A percentile compares a stretch with the other conserved stretches of the same genome.
phyloP scores from a whole-genome alignment of 2,888 invertebrate species.

The Muschampia plurimacula region DNA sequence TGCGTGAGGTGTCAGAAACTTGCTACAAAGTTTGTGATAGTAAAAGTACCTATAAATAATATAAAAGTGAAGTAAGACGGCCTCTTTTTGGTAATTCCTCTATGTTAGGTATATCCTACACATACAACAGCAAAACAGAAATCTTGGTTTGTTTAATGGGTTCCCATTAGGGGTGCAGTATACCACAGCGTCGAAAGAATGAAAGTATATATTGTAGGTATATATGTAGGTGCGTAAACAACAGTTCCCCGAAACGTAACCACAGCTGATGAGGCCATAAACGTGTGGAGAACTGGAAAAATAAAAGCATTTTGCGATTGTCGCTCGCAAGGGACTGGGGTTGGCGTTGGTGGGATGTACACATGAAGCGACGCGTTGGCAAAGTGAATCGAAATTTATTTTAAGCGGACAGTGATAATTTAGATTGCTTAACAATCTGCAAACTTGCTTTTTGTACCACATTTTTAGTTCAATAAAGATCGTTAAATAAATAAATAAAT shows the following conservation, averaged over 20 bases:
- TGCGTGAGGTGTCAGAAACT: no score
- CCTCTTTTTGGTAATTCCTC: no score
- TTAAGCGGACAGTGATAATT: not conserved
- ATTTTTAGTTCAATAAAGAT: no score
- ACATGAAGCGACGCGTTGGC: slow-evolving; percentile 11
- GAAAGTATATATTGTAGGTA: slow-evolving; percentile 42
- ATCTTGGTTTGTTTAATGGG: slow-evolving; percentile 24
- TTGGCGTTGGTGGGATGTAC: slow-evolving; percentile 12
- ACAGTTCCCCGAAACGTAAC: slow-evolving; percentile 60
- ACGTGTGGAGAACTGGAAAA: slow-evolving; percentile 67
- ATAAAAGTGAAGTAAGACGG: no score
- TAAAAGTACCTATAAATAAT: no score
- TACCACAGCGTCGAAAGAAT: not conserved
- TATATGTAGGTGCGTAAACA: slow-evolving; percentile 55
- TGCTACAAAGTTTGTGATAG: no score
- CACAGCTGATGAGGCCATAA: slow-evolving; percentile 77
- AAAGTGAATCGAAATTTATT: not conserved
- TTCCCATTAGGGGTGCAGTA: slow-evolving; percentile 18
- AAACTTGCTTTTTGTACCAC: no score
- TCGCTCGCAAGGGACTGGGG: slow-evolving; percentile 56
- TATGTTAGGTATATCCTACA: not conserved
- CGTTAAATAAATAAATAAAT: no score
- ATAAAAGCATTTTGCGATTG: slow-evolving; percentile 82
- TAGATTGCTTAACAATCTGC: not conserved
- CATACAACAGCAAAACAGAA: not conserved